Evolutionary conservation across 2,797 vertebrate genomes (phyloP), one percentile per base, ranked within the genome.

Genomic region (Enteromius trimaculatus): DNA sequence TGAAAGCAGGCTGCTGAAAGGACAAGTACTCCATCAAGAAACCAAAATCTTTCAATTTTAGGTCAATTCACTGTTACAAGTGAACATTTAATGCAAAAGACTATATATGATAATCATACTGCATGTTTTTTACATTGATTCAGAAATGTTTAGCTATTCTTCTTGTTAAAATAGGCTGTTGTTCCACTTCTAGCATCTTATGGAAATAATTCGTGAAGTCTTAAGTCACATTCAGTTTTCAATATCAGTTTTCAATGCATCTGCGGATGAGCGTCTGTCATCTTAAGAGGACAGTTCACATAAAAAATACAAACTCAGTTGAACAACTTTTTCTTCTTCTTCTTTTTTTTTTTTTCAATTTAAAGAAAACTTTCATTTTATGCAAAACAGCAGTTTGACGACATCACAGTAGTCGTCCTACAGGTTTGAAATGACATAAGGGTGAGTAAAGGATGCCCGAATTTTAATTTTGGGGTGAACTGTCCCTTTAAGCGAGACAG

Each of bases 211-310:
- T 16, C 6, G 11, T 62, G 58, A 29, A 62, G 13, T 29, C 5
- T 62, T 44, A 44, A 44, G 11, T 44, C 51, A 2, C 17, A 23
- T 23, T 23, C 4, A 23, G 17, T 42, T 42, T 69, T 42, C 0
- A 13, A 44, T 7, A 69, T 44, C 11, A 23, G 10, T 23, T 16
- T n/a, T 42, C 10, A n/a, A 3, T n/a, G 39, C 17, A 65, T 49
- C 6, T 47, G 26, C 4, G 7, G 13, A 51, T 23, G 11, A 23
- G 23, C 21, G 90, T 87, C 88, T 91, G 91, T 91, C 93, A 93
- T 92, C 92, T 78, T 81, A 58, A 84, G n/a, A 21, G 4, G 34
- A 39, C 34, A 42, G 37, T 42, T 68, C 21, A 23, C 66, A 14
- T 21, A 42, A 42, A 69, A 58, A 23, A 14, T 21, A 0, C 0